phyloP scores from a whole-genome alignment of 2,113 vertebrate genomes.

The Cyprinodon variegatus region DNA sequence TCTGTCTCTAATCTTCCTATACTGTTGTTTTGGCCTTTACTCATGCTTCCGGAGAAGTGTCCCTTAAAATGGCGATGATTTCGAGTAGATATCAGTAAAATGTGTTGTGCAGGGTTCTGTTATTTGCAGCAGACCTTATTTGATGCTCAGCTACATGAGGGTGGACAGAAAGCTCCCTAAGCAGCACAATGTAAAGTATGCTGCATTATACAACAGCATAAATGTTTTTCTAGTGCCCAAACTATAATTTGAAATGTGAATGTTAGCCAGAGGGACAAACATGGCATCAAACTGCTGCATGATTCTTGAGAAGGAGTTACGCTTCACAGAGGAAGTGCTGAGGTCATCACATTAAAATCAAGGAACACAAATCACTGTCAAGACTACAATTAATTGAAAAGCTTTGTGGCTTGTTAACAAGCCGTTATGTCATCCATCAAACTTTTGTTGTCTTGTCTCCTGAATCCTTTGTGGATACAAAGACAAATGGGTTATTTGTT shows the following conservation, averaged over 20 bases:
- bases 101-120: slow-evolving; percentile 12
- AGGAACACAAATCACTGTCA: slow-evolving; percentile 57
- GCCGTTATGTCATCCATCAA: slow-evolving; percentile 47
- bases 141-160: slow-evolving; percentile 17
- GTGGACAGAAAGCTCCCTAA: not conserved
- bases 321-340: slow-evolving; percentile 36
- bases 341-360: slow-evolving; percentile 43
- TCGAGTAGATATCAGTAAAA: not conserved
- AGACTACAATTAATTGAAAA: slow-evolving; percentile 53
- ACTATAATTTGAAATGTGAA: slow-evolving; percentile 9
- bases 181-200: slow-evolving; percentile 6
- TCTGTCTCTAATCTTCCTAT: not conserved
- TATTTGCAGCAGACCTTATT: not conserved
- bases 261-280: slow-evolving; percentile 21
- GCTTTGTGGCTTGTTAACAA: slow-evolving; percentile 56
- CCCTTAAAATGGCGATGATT: slow-evolving; percentile 11
- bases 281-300: slow-evolving; percentile 5
- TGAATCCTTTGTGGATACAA: slow-evolving; percentile 1
- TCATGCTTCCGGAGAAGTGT: slow-evolving; percentile 9
- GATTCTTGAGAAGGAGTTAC: slow-evolving; percentile 16
- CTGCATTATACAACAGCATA: slow-evolving; percentile 13
- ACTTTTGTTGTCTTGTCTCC: slow-evolving; percentile 15
- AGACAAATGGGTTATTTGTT: slow-evolving; percentile 8
- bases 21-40: slow-evolving; percentile 6
- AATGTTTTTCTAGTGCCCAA: slow-evolving; percentile 24